Percentiles rank a stretch among this genome's conserved stretches.
These are phyloP conservation scores for Ancistrus triradiatus DNA, from an alignment of 2,113 vertebrate genomes.

Conservation along the genomic window DNA sequence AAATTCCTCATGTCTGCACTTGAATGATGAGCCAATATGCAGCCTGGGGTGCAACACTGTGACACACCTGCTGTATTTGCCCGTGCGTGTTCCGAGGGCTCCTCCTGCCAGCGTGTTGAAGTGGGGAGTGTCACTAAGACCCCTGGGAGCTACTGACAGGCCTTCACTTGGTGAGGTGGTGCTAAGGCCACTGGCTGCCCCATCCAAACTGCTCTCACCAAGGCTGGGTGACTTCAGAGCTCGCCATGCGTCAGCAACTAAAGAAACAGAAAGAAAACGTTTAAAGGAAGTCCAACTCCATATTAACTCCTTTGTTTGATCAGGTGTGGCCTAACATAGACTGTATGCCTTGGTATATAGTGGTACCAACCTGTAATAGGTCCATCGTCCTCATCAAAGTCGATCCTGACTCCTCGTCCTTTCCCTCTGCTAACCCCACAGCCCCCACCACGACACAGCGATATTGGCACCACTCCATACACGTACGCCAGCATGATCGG, in stretches of 20 bases:
- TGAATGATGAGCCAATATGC: neutral
- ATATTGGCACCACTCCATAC: slow-evolving; percentile 95
- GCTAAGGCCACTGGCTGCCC: slow-evolving; percentile 88
- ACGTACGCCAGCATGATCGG: slow-evolving; percentile 99
- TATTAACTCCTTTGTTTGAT: too few relatives aligned
- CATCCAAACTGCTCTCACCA: slow-evolving; percentile 94
- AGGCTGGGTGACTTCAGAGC: slow-evolving; percentile 96
- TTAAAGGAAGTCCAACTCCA: too few relatives aligned
- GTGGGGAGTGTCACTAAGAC: slow-evolving; percentile 84
- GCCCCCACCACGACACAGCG: slow-evolving; percentile 91
- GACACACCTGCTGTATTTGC: slow-evolving; percentile 90
- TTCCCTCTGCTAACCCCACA: slow-evolving; percentile 95
- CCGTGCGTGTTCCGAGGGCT: slow-evolving; percentile 78
- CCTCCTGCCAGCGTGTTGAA: slow-evolving; percentile 90
- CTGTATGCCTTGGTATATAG: neutral
- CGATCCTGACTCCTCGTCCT: slow-evolving; percentile 91
- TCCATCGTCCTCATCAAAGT: slow-evolving; percentile 95
- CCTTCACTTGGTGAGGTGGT: slow-evolving; percentile 85
- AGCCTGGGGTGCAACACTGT: neutral
- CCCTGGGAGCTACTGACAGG: slow-evolving; percentile 83
- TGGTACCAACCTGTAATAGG: slow-evolving; percentile 85
- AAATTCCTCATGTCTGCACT: neutral
- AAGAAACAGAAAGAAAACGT: neutral
- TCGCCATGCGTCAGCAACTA: slow-evolving; percentile 96
- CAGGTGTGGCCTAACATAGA: too few relatives aligned